Conservation (phyloP, 2,797 vertebrate genomes). For the Zalophus californianus region DNA sequence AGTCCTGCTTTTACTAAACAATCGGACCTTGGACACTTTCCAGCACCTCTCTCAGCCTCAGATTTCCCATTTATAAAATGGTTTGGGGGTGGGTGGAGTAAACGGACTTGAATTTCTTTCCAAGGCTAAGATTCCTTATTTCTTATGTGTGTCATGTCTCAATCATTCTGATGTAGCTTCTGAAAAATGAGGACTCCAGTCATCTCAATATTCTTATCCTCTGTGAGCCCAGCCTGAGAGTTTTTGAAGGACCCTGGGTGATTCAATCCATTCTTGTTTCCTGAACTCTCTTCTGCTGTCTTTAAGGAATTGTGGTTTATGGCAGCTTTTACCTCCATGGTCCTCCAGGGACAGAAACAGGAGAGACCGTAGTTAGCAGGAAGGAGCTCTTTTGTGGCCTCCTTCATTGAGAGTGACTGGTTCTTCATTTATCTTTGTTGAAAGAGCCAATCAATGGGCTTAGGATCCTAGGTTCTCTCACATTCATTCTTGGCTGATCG, state of each 20-base stretch:
- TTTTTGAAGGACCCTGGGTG: slow-evolving; percentile 1
- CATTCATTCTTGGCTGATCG: slow-evolving; percentile 68
- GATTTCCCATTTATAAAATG: slow-evolving; percentile 12
- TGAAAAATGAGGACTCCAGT: neutral
- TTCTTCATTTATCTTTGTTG: slow-evolving; percentile 72
- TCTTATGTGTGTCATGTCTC: neutral
- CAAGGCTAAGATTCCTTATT: neutral
- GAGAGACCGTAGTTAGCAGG: neutral
- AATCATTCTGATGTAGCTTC: neutral
- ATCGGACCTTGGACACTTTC: neutral
- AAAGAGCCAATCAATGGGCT: slow-evolving; percentile 68
- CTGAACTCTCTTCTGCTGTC: slow-evolving; percentile 44
- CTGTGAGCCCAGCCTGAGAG: slow-evolving; percentile 1
- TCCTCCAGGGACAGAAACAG: slow-evolving; percentile 58
- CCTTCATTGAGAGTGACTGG: slow-evolving; percentile 62
- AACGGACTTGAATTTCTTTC: neutral
- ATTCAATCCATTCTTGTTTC: slow-evolving; percentile 59
- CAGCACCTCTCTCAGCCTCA: neutral
- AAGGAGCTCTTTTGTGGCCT: slow-evolving; percentile 37
- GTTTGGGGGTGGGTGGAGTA: neutral
- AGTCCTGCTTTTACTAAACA: neutral
- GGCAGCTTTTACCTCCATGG: slow-evolving; percentile 55
- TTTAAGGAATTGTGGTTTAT: slow-evolving; percentile 73
- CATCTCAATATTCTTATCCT: neutral
- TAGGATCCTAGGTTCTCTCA: slow-evolving; percentile 35